Conservation (phyloP, 2,797 vertebrate genomes). For the Neoniphon sammara region DNA sequence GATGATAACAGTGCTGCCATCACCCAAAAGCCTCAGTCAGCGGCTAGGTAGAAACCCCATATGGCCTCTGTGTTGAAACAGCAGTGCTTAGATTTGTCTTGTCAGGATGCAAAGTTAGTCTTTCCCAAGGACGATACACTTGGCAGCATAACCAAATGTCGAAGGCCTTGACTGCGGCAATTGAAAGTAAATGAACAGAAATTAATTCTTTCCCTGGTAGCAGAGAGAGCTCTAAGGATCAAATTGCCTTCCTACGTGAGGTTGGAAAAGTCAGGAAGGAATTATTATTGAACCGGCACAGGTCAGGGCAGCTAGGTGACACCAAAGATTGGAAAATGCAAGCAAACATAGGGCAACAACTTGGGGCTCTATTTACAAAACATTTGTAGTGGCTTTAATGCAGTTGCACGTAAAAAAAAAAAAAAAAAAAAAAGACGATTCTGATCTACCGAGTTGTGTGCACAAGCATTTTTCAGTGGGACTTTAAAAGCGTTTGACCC, state of each 20-base stretch:
- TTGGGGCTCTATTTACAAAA: slow-evolving; percentile 1
- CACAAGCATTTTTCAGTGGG: not conserved
- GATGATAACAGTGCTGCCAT: not conserved
- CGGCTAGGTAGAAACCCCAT: not conserved
- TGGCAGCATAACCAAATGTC: not conserved
- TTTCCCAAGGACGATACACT: not conserved
- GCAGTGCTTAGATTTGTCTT: not conserved
- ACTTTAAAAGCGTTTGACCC: too few species aligned
- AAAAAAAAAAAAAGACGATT: too few species aligned
- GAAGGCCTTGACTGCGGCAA: slow-evolving; percentile 7
- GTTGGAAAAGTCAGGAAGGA: slow-evolving; percentile 11
- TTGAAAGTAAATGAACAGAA: slow-evolving; percentile 11
- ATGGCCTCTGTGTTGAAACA: not conserved
- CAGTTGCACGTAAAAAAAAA: too few species aligned
- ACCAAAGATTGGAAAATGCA: slow-evolving; percentile 8
- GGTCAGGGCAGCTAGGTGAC: slow-evolving; percentile 16
- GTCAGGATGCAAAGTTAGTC: not conserved
- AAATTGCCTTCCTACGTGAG: not conserved
- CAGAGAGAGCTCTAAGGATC: not conserved
- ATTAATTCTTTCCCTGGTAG: slow-evolving; percentile 1
- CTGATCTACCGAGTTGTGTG: not conserved
- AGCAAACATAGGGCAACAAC: not conserved
- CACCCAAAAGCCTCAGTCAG: not conserved
- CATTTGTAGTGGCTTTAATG: too few species aligned
- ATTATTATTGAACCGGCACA: slow-evolving; percentile 6